These are phyloP conservation scores for Chaetogeoica ovagalla DNA, from an alignment of 2,888 invertebrate genomes.

Conservation along the genomic window DNA sequence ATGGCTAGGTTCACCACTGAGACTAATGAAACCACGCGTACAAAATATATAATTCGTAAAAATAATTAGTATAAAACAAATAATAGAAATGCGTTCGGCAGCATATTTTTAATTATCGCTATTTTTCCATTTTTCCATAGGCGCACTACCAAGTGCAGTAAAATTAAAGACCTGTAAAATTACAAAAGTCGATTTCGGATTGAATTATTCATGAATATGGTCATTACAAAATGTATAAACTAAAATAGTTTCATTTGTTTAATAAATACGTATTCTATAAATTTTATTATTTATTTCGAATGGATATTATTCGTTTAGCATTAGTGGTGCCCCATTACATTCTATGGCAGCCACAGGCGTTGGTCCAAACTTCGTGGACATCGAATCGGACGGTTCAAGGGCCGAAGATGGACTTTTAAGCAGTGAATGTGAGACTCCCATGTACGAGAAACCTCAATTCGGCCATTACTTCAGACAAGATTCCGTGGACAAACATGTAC, in stretches of 20 bases:
- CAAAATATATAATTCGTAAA: no score
- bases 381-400: constrained; percentile 48
- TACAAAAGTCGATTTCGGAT: neutral
- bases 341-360: neutral
- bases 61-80: no score
- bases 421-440: constrained; percentile 58
- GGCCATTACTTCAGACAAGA: constrained; percentile 58
- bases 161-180: no score
- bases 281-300: neutral
- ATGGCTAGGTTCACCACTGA: no score
- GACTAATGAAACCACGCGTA: no score
- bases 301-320: constrained; percentile 11
- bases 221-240: neutral
- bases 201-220: neutral
- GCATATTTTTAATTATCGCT: no score
- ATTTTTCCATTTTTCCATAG: no score
- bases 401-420: constrained; percentile 58
- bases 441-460: constrained; percentile 60
- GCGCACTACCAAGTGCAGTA: neutral
- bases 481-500: constrained; percentile 57
- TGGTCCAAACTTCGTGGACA: constrained; percentile 9
- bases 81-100: no score
- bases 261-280: no score
- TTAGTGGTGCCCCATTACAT: constrained; percentile 1
- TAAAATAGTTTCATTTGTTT: neutral